Percentiles rank a stretch among this genome's conserved stretches.
Evolutionary conservation across 1,140 invertebrate genomes (phyloP).

Genomic region (Pogonus chalceus): DNA sequence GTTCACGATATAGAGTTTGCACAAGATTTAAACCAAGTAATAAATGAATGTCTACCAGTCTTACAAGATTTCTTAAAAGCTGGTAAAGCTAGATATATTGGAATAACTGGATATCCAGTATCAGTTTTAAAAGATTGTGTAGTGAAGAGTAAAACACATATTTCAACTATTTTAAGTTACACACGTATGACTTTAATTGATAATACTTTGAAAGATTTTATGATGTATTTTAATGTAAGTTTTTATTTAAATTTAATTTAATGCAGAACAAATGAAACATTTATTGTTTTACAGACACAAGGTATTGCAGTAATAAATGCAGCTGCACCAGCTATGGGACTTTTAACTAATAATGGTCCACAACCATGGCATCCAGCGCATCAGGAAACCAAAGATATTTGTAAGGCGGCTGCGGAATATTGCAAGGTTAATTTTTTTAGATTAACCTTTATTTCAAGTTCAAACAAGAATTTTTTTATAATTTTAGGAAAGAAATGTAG

Average conservation of each 20-base stretch:
- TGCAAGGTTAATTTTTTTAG: slow-evolving; percentile 45
- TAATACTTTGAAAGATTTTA: slow-evolving; percentile 58
- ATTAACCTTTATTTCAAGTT: slow-evolving; percentile 12
- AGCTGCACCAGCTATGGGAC: slow-evolving; percentile 66
- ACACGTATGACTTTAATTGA: slow-evolving; percentile 71
- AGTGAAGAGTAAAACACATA: slow-evolving; percentile 52
- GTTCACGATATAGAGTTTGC: slow-evolving; percentile 89
- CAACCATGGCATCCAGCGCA: slow-evolving; percentile 75
- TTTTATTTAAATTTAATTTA: not conserved
- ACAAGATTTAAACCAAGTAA: slow-evolving; percentile 59
- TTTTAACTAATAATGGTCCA: slow-evolving; percentile 66
- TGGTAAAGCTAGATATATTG: slow-evolving; percentile 75
- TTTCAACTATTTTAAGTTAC: slow-evolving; percentile 69
- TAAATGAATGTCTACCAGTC: slow-evolving; percentile 79
- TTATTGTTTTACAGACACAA: slow-evolving; percentile 44
- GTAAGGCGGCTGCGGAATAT: slow-evolving; percentile 45
- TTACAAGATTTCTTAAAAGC: slow-evolving; percentile 59
- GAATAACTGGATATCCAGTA: slow-evolving; percentile 81
- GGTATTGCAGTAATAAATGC: slow-evolving; percentile 76
- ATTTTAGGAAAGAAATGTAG: slow-evolving; percentile 49
- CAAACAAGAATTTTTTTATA: slow-evolving; percentile 16
- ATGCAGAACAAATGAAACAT: slow-evolving; percentile 5
- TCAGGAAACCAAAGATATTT: slow-evolving; percentile 53
- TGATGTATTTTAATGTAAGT: slow-evolving; percentile 63
- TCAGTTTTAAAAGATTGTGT: slow-evolving; percentile 62